Evolutionary conservation across 2,797 vertebrate species (phyloP).

Genomic region (Dryobates pubescens): DNA sequence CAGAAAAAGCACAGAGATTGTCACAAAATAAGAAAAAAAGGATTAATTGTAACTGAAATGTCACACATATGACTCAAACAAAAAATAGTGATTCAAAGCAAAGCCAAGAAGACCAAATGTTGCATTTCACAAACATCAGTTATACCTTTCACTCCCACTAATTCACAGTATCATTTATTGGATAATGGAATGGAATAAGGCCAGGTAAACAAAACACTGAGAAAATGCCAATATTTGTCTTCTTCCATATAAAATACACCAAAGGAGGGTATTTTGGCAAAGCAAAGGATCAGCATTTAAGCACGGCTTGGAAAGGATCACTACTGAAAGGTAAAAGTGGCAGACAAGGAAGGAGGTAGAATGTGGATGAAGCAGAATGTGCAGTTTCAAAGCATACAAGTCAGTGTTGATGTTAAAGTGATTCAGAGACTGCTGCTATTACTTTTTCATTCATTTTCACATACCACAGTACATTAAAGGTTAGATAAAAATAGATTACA

Average conservation of each 20-base stretch:
- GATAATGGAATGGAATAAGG: background rate
- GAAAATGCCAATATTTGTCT: background rate
- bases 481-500: constrained; percentile 39
- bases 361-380: background rate
- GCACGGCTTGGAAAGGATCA: background rate
- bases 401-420: background rate
- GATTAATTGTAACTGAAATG: background rate
- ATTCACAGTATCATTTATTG: background rate
- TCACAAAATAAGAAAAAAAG: background rate
- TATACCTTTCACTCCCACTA: background rate
- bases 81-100: background rate
- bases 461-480: background rate
- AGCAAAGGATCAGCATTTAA: background rate
- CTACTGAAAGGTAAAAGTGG: background rate
- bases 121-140: background rate
- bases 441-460: constrained; percentile 19
- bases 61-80: background rate
- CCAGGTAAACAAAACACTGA: background rate
- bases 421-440: constrained; percentile 10
- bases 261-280: background rate
- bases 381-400: background rate
- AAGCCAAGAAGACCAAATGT: background rate
- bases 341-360: background rate
- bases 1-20: background rate
- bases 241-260: background rate